Evolutionary conservation across 2,113 vertebrate genomes (phyloP).

Genomic region (Motacilla tschutschensis): DNA sequence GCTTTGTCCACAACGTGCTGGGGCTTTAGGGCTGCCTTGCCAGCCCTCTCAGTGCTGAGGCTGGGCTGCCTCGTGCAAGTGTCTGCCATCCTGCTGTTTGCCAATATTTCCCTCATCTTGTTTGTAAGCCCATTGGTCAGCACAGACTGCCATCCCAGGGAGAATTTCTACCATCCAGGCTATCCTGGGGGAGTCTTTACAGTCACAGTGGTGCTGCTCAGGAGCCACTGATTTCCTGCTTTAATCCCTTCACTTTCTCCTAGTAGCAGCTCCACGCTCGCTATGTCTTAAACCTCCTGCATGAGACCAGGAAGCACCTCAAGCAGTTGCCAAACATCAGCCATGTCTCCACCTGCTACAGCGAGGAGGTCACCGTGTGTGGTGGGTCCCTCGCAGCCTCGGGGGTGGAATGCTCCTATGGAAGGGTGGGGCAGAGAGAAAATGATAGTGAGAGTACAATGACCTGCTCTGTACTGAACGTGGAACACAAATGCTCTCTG

Average conservation of each 20-base stretch:
- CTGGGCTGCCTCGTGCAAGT: not conserved
- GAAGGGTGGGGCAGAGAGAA: not conserved
- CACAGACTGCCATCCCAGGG: not conserved
- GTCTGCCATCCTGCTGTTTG: not conserved
- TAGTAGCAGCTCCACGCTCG: constrained; percentile 92
- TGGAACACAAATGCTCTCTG: not conserved
- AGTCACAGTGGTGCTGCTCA: not conserved
- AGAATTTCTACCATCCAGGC: not conserved
- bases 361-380: constrained; percentile 89
- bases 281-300: constrained; percentile 89
- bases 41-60: not conserved
- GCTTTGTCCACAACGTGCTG: not conserved
- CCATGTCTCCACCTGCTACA: constrained; percentile 79
- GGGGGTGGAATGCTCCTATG: accelerated
- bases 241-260: constrained; percentile 67
- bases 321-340: constrained; percentile 89
- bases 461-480: accelerated
- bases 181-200: not conserved
- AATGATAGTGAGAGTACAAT: accelerated
- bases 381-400: constrained; percentile 63
- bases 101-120: not conserved
- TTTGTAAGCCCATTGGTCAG: not conserved
- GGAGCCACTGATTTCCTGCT: constrained; percentile 1
- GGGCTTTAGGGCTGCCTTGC: not conserved
- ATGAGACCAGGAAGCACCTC: constrained; percentile 85